Evolutionary conservation across 2,888 invertebrate species (phyloP).

Genomic region (Melieria picta): DNA sequence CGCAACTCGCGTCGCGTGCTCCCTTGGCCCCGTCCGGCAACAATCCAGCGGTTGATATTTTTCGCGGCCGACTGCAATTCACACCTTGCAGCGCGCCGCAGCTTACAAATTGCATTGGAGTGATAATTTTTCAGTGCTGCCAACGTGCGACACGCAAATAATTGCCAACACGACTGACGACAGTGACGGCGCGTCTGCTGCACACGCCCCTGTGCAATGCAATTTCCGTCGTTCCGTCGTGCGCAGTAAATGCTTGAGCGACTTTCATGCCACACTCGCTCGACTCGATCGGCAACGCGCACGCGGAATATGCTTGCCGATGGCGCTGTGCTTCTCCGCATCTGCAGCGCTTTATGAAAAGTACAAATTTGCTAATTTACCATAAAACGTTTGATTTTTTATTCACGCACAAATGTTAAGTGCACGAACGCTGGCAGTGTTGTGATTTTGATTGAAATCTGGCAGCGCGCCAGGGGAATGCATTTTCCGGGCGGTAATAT

Average conservation of each 20-base stretch:
- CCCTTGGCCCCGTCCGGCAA: not conserved
- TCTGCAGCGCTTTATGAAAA: slow-evolving; percentile 55
- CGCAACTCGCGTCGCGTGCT: slow-evolving; percentile 3
- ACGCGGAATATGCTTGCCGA: slow-evolving; percentile 50
- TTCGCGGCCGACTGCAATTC: slow-evolving; percentile 26
- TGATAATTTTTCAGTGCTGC: slow-evolving; percentile 45
- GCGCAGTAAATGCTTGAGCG: slow-evolving; percentile 27
- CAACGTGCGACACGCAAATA: slow-evolving; percentile 37
- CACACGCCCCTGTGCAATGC: slow-evolving; percentile 1
- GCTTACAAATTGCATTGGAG: slow-evolving; percentile 44
- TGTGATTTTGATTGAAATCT: slow-evolving; percentile 61
- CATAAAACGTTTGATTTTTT: slow-evolving; percentile 65
- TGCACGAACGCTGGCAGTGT: slow-evolving; percentile 11
- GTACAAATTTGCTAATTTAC: slow-evolving; percentile 67
- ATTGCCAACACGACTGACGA: slow-evolving; percentile 15
- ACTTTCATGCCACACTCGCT: not conserved
- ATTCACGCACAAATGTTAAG: not conserved
- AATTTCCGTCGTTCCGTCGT: slow-evolving; percentile 20
- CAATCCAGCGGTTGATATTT: slow-evolving; percentile 10
- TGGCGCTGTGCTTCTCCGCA: slow-evolving; percentile 52
- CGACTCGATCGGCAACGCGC: not conserved
- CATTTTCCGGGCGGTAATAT: slow-evolving; percentile 26
- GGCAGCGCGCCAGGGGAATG: slow-evolving; percentile 55
- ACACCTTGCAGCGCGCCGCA: slow-evolving; percentile 32
- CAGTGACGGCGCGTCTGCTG: slow-evolving; percentile 2